Evolutionary conservation across 2,888 invertebrate genomes (phyloP).

Genomic region (Acleris holmiana): DNA sequence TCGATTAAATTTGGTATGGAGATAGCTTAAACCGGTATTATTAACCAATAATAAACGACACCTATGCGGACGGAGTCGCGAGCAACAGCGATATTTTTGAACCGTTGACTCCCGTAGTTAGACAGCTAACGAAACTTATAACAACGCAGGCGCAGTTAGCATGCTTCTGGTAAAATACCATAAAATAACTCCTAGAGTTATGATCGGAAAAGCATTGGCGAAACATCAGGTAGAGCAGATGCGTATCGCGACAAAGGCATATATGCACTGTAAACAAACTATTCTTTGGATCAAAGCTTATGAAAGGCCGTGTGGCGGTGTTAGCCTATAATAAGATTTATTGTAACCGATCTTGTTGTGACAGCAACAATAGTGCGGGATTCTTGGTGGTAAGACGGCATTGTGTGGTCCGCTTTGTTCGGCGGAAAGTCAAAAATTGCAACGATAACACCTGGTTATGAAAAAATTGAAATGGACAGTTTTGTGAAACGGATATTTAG

Average conservation of each 20-base stretch:
- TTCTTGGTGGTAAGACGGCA: conserved; percentile 70
- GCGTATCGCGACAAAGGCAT: conserved; percentile 62
- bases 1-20: no score
- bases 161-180: no score
- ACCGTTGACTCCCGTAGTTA: no score
- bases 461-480: conserved; percentile 43
- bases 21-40: no score
- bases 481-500: conserved; percentile 13
- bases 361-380: conserved; percentile 73
- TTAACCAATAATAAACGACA: no score
- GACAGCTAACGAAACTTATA: no score
- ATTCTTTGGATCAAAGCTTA: conserved; percentile 64
- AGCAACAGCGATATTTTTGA: no score
- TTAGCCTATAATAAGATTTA: conserved; percentile 81
- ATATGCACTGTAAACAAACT: conserved; percentile 66
- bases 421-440: conserved; percentile 67
- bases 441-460: conserved; percentile 65
- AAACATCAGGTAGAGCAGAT: conserved; percentile 67
- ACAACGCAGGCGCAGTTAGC: neutral
- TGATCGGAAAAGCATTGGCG: conserved; percentile 6
- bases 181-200: neutral
- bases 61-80: no score
- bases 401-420: conserved; percentile 79
- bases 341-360: conserved; percentile 84
- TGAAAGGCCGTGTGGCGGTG: conserved; percentile 68